Conservation (phyloP, 1,140 invertebrate species). For the Sweltsa coloradensis region DNA sequence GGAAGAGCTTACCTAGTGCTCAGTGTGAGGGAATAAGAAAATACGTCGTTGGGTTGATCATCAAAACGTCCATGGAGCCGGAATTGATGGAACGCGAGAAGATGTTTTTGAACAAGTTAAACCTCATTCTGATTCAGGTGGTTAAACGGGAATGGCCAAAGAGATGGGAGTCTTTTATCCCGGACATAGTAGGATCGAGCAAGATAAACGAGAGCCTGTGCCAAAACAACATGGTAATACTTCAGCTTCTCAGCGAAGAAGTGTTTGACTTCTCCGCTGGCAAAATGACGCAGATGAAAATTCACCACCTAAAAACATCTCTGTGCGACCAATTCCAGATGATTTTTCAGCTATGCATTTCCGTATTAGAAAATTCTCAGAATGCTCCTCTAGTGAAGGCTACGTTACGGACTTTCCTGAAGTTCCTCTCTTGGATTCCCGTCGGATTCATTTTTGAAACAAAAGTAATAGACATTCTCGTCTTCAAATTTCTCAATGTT, state of each 20-base stretch:
- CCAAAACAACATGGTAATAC: slow-evolving; percentile 98
- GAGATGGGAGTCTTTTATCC: slow-evolving; percentile 98
- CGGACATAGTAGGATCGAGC: slow-evolving; percentile 96
- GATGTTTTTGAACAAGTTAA: slow-evolving; percentile 95
- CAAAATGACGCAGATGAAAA: slow-evolving; percentile 97
- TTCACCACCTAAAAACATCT: slow-evolving; percentile 96
- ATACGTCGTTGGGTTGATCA: slow-evolving; percentile 96
- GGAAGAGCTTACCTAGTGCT: slow-evolving; percentile 96
- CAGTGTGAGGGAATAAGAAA: slow-evolving; percentile 99
- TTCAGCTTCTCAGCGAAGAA: slow-evolving; percentile 96
- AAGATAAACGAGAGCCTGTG: slow-evolving; percentile 98
- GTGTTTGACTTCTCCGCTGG: slow-evolving; percentile 98
- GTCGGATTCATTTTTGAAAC: slow-evolving; percentile 99
- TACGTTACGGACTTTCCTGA: slow-evolving; percentile 90
- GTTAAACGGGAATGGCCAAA: slow-evolving; percentile 99
- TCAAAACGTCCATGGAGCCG: slow-evolving; percentile 93
- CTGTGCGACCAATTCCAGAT: slow-evolving; percentile 99
- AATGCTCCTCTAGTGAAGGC: slow-evolving; percentile 88
- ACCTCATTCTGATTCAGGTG: slow-evolving; percentile 97
- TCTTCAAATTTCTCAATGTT: slow-evolving; percentile 94
- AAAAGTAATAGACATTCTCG: slow-evolving; percentile 89
- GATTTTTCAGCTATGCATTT: slow-evolving; percentile 95
- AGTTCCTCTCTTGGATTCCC: slow-evolving; percentile 99
- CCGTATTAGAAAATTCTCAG: slow-evolving; percentile 94
- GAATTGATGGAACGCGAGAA: slow-evolving; percentile 82